Percentiles rank a stretch among this genome's conserved stretches.
Conservation (phyloP, 2,797 vertebrate genomes). For the Periparus ater region DNA sequence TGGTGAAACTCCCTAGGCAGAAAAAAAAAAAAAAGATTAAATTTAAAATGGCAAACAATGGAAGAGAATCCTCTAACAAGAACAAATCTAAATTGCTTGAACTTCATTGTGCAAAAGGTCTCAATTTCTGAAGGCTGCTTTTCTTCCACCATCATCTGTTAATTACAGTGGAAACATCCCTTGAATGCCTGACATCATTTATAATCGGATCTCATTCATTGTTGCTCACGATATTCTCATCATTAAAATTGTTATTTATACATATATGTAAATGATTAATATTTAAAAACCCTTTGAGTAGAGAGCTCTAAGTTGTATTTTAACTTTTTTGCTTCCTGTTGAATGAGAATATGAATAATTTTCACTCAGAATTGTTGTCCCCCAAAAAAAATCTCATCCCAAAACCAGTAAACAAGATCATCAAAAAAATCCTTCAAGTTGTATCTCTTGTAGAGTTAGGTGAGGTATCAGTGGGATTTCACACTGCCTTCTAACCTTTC, state of each 20-base stretch:
- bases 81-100: slow-evolving; percentile 2
- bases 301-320: neutral
- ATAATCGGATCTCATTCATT: neutral
- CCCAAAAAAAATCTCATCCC: neutral
- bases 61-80: neutral
- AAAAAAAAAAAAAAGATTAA: neutral
- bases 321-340: neutral
- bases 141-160: neutral
- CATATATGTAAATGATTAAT: neutral
- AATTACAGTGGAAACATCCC: neutral
- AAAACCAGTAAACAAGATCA: neutral
- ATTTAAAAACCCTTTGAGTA: neutral
- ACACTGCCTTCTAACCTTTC: slow-evolving; percentile 5
- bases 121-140: neutral
- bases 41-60: slow-evolving; percentile 15
- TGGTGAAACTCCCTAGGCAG: neutral
- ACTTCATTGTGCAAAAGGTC: slow-evolving; percentile 17
- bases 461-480: neutral
- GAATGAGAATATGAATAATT: neutral
- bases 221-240: neutral
- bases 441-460: neutral
- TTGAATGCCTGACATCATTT: neutral
- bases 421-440: neutral
- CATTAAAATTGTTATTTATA: neutral
- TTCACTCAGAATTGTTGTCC: neutral